These are phyloP conservation scores for Probosciger aterrimus DNA, from an alignment of 2,113 vertebrate genomes.

Conservation along the genomic window DNA sequence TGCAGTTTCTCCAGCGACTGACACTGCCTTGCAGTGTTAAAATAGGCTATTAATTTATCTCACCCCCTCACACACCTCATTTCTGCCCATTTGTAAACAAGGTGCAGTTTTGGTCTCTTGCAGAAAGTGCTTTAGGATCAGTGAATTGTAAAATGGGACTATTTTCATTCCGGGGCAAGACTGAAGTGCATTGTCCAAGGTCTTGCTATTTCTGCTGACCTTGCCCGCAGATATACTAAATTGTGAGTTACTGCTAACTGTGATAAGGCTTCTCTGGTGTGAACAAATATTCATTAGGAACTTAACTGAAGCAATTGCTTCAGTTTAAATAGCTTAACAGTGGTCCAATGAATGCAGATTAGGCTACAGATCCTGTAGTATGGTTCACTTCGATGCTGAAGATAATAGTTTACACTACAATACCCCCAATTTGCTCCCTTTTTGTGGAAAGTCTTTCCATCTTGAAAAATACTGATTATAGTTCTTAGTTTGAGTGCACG, in stretches of 20 bases:
- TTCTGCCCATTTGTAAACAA: background rate
- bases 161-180: background rate
- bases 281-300: constrained; percentile 25
- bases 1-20: background rate
- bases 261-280: background rate
- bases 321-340: background rate
- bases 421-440: background rate
- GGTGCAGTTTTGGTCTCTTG: background rate
- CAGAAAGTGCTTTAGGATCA: background rate
- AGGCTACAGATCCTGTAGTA: background rate
- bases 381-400: background rate
- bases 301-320: constrained; percentile 10
- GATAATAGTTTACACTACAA: background rate
- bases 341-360: background rate
- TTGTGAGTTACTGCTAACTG: background rate
- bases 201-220: background rate
- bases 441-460: background rate
- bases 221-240: background rate
- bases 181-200: background rate
- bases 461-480: background rate
- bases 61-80: background rate
- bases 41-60: background rate
- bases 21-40: background rate
- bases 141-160: background rate
- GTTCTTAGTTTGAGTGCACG: background rate